Base-by-base conservation (phyloP, 2,113 vertebrate species). In the Paramisgurnus dabryanus region DNA sequence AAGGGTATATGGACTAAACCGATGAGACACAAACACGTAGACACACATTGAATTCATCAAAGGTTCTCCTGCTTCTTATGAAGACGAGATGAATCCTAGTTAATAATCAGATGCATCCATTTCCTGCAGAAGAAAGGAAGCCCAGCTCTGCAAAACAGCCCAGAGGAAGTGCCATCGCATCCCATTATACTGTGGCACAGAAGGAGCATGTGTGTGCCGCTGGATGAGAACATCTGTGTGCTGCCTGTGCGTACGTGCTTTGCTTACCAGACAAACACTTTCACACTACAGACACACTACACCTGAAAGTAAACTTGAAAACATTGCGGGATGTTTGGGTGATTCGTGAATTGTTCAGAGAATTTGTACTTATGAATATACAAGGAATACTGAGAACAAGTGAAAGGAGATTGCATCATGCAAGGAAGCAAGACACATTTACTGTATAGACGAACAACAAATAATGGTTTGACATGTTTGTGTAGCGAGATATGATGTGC, bases 21-120 rank as follows among this genome's bases (percentile, higher is more conserved):
- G 82, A 89, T 57, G 17, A 87, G 89, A 50, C 67, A 69, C 67
- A 69, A 43, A 41, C 77, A 70, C 66, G 22, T 9, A 22, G 43
- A 70, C 88, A 82, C 89, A 85, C 79, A 76, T 84, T 91, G 94
- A 91, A 94, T 93, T 92, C 91, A 91, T 94, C 91, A 94, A 91
- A 91, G 87, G 67, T 89, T 89, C 89, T 93, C 91, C 86, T 91
- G 92, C 89, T 85, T 89, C 92, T 89, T 92, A 91, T 93, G 92
- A 95, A 93, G 92, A 94, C 95, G 92, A 92, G 94, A 94, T 95
- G 95, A 94, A 95, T 95, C 92, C 87, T 91, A 89, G 91, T 94
- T 96, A 93, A 92, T 94, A 95, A 96, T 95, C 94, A 89, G 92
- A 92, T 94, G 92, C 91, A 92, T 95, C 94, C 90, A 88, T 91